Evolutionary conservation across 2,888 invertebrate species (phyloP).

Genomic region (Steinernema scapterisci): DNA sequence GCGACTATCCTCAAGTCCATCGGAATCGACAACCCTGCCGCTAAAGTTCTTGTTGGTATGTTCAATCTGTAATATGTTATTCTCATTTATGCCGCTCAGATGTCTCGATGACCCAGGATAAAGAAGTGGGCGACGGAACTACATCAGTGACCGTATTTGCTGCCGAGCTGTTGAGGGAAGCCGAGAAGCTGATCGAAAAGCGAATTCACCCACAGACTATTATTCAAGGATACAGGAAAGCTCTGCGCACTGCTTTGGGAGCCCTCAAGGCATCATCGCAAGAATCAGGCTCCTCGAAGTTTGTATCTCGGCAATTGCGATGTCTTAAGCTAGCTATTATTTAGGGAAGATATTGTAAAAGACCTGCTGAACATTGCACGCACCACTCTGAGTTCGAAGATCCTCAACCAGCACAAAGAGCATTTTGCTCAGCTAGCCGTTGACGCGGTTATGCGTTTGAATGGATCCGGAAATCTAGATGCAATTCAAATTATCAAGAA

Average conservation of each 20-base stretch:
- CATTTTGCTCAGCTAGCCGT: slow-evolving; percentile 93
- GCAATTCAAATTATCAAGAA: slow-evolving; percentile 98
- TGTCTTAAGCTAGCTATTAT: slow-evolving; percentile 31
- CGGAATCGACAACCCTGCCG: slow-evolving; percentile 97
- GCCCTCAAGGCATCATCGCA: slow-evolving; percentile 80
- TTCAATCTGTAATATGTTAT: slow-evolving; percentile 32
- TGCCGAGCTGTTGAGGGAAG: slow-evolving; percentile 86
- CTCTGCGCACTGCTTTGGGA: slow-evolving; percentile 81
- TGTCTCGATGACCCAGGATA: slow-evolving; percentile 96
- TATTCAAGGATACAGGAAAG: slow-evolving; percentile 90
- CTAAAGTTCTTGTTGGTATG: slow-evolving; percentile 87
- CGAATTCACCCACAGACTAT: slow-evolving; percentile 98
- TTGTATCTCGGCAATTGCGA: background rate
- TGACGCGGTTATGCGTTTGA: slow-evolving; percentile 89
- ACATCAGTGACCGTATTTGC: slow-evolving; percentile 96
- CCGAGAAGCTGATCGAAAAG: slow-evolving; percentile 87
- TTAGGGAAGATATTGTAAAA: slow-evolving; percentile 74
- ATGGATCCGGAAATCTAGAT: slow-evolving; percentile 90
- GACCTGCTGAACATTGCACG: slow-evolving; percentile 95
- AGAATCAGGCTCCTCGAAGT: slow-evolving; percentile 76
- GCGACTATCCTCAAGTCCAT: slow-evolving; percentile 95
- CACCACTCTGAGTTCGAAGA: slow-evolving; percentile 96
- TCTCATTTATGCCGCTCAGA: slow-evolving; percentile 72
- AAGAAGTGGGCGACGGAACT: slow-evolving; percentile 99
- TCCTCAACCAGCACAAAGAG: slow-evolving; percentile 94